Percentiles rank a stretch among this genome's conserved stretches.
Conservation (phyloP, 2,888 invertebrate genomes). For the Mactromeris polynyma region DNA sequence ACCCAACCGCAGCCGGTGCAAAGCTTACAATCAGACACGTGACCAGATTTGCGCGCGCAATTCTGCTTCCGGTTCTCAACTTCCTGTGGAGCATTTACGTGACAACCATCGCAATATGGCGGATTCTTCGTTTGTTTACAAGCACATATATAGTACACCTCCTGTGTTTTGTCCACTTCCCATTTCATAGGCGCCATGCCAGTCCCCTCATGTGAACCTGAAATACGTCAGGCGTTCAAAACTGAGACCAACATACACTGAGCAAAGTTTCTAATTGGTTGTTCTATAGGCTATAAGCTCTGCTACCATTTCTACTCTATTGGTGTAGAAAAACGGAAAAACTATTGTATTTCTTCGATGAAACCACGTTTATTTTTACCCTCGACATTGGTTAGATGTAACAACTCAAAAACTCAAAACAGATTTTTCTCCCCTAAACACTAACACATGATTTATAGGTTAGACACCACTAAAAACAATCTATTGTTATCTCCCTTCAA, state of each 20-base stretch:
- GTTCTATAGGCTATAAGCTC: too few relatives aligned
- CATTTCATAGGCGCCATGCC: conserved; percentile 81
- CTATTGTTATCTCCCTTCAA: too few relatives aligned
- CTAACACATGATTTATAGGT: too few relatives aligned
- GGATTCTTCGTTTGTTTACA: conserved; percentile 84
- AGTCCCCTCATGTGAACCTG: conserved; percentile 83
- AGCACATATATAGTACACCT: conserved; percentile 78
- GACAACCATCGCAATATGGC: conserved; percentile 83
- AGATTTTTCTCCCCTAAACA: too few relatives aligned
- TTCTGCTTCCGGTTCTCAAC: conserved; percentile 73
- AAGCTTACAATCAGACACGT: conserved; percentile 71
- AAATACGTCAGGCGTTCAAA: not conserved
- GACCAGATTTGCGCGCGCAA: conserved; percentile 68
- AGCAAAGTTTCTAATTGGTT: not conserved
- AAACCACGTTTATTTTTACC: too few relatives aligned
- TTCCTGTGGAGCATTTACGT: conserved; percentile 79
- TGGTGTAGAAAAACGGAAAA: too few relatives aligned
- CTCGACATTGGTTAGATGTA: too few relatives aligned
- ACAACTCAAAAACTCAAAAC: too few relatives aligned
- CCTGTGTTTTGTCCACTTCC: conserved; percentile 79
- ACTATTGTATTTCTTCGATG: too few relatives aligned
- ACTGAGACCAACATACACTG: too few relatives aligned
- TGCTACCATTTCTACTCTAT: too few relatives aligned
- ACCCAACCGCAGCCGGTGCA: conserved; percentile 84
- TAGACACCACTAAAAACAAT: too few relatives aligned